Evolutionary conservation across 2,888 invertebrate genomes (phyloP).

Genomic region (Clanis bilineata): DNA sequence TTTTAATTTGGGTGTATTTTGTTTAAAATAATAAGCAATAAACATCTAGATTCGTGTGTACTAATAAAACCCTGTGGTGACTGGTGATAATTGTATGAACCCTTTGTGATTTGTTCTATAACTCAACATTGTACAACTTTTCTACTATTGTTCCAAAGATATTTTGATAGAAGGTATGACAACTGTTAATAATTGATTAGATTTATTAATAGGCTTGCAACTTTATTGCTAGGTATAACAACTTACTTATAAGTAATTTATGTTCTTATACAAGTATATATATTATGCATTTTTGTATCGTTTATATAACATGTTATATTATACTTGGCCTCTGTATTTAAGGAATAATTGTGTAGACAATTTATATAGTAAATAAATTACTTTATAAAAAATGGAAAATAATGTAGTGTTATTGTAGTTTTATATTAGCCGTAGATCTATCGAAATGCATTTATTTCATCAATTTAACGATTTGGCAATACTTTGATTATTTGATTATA

Average conservation of each 20-base stretch:
- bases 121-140: background rate
- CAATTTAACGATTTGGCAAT: background rate
- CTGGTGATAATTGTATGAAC: background rate
- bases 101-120: background rate
- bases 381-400: background rate
- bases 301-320: background rate
- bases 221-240: slow-evolving; percentile 16
- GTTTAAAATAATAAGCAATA: background rate
- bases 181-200: slow-evolving; percentile 23
- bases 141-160: slow-evolving; percentile 44
- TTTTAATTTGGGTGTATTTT: background rate
- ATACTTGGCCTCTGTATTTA: slow-evolving; percentile 26
- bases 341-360: slow-evolving; percentile 14
- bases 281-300: slow-evolving; percentile 22
- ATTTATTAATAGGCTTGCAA: background rate
- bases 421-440: background rate
- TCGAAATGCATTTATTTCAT: background rate
- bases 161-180: slow-evolving; percentile 18
- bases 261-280: slow-evolving; percentile 24
- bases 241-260: slow-evolving; percentile 41
- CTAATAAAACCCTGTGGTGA: background rate
- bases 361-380: slow-evolving; percentile 5
- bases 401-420: background rate
- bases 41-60: background rate
- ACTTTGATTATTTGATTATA: slow-evolving; percentile 18